Evolutionary conservation across 2,888 invertebrate species (phyloP).

Genomic region (Criorhina ranunculi): DNA sequence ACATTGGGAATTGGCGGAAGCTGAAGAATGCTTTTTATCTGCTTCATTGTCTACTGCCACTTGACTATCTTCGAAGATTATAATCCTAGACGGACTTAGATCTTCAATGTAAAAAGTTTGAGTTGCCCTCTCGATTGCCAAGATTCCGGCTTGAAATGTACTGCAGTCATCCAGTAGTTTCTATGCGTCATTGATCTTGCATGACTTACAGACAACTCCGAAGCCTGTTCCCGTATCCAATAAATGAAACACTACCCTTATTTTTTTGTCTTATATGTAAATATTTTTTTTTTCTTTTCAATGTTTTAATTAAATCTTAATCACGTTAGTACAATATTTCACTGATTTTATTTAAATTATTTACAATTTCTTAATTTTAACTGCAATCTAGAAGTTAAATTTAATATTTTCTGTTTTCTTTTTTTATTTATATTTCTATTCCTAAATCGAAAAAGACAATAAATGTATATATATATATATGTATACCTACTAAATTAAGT

Average conservation of each 20-base stretch:
- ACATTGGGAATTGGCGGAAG: too few relatives aligned
- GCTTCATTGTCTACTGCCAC: too few relatives aligned
- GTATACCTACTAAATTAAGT: conserved; percentile 53
- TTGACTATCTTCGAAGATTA: too few relatives aligned
- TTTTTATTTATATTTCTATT: conserved; percentile 33
- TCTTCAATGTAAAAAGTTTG: too few relatives aligned
- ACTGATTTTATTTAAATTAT: conserved; percentile 68
- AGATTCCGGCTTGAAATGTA: too few relatives aligned
- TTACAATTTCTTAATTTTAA: conserved; percentile 68
- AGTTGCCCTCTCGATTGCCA: too few relatives aligned
- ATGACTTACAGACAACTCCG: too few relatives aligned
- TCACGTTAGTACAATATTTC: conserved; percentile 70
- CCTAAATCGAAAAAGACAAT: conserved; percentile 65
- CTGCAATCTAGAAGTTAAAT: conserved; percentile 68
- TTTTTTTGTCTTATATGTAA: conserved; percentile 49
- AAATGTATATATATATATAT: conserved; percentile 52
- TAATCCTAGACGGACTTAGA: too few relatives aligned
- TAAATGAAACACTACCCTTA: not conserved
- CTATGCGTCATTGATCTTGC: too few relatives aligned
- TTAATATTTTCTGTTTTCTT: conserved; percentile 31
- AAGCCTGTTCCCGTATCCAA: not conserved
- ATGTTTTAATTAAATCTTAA: conserved; percentile 70
- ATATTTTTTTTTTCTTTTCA: conserved; percentile 52
- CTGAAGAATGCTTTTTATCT: too few relatives aligned
- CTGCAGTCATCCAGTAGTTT: too few relatives aligned